phyloP scores from a whole-genome alignment of 2,888 invertebrate genomes.

The Halocaridina rubra region DNA sequence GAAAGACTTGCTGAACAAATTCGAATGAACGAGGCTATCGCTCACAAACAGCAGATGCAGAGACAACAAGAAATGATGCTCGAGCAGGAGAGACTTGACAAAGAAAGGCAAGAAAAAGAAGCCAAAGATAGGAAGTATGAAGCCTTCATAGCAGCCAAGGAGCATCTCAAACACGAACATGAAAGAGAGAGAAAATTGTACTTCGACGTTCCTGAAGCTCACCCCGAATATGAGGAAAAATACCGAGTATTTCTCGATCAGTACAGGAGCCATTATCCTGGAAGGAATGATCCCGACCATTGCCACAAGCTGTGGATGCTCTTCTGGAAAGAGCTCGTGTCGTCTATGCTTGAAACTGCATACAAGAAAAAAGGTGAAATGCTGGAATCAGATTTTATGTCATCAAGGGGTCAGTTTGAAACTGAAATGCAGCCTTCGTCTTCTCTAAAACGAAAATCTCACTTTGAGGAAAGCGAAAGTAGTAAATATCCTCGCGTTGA shows the following conservation, averaged over 20 bases:
- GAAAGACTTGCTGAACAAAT: background rate
- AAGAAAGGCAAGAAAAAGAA: background rate
- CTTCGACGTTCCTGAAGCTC: conserved; percentile 23
- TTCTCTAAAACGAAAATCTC: background rate
- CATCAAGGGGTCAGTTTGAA: background rate
- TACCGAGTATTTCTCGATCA: background rate
- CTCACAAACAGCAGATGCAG: background rate
- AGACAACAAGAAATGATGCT: background rate
- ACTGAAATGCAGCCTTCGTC: background rate
- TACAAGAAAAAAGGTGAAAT: background rate
- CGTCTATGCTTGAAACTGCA: background rate
- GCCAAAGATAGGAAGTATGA: background rate
- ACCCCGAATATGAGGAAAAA: conserved; percentile 9
- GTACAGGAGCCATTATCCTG: conserved; percentile 6
- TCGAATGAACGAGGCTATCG: background rate
- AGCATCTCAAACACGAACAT: background rate
- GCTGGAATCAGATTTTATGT: background rate
- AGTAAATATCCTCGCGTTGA: background rate
- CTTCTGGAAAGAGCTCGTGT: conserved; percentile 11
- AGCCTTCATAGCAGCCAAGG: background rate
- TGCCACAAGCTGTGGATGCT: background rate
- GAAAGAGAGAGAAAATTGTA: background rate
- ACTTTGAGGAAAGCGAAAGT: background rate
- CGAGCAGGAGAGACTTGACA: background rate
- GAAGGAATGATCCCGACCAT: background rate